Evolutionary conservation across 1,140 invertebrate genomes (phyloP).

Genomic region (Catajapyx aquilonaris): DNA sequence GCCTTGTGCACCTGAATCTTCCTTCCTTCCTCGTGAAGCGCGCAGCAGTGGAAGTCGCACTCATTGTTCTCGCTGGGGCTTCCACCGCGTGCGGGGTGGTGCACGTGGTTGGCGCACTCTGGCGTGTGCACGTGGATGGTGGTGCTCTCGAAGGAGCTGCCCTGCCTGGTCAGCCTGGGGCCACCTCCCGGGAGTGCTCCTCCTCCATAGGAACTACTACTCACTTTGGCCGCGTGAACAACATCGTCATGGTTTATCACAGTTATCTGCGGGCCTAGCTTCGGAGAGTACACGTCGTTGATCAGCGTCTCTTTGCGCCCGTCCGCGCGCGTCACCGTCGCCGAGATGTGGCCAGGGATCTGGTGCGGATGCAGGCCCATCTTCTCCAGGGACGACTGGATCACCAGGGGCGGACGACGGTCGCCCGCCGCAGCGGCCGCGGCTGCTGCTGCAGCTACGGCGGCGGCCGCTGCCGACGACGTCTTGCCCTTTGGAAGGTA

Average conservation of each 20-base stretch:
- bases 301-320: constrained; percentile 29
- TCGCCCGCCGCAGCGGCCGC: constrained; percentile 13
- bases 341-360: constrained; percentile 1
- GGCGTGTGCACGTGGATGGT: constrained; percentile 63
- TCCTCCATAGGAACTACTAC: constrained; percentile 24
- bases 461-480: constrained; percentile 24
- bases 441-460: constrained; percentile 19
- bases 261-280: constrained; percentile 59
- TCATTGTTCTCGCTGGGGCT: constrained; percentile 35
- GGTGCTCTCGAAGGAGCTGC: constrained; percentile 45
- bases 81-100: constrained; percentile 32
- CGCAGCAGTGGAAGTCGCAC: constrained; percentile 88
- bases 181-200: neutral
- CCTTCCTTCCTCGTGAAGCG: constrained; percentile 73
- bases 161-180: constrained; percentile 36
- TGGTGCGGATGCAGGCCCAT: constrained; percentile 15
- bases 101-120: constrained; percentile 56
- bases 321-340: constrained; percentile 11
- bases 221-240: constrained; percentile 7
- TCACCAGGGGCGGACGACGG: constrained; percentile 41
- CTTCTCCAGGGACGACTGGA: constrained; percentile 55
- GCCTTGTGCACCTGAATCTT: constrained; percentile 76
- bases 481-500: constrained; percentile 26
- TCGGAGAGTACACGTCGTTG: constrained; percentile 27
- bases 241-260: constrained; percentile 69